Evolutionary conservation across 1,140 invertebrate species (phyloP).

Genomic region (Paraescarpia echinospica): DNA sequence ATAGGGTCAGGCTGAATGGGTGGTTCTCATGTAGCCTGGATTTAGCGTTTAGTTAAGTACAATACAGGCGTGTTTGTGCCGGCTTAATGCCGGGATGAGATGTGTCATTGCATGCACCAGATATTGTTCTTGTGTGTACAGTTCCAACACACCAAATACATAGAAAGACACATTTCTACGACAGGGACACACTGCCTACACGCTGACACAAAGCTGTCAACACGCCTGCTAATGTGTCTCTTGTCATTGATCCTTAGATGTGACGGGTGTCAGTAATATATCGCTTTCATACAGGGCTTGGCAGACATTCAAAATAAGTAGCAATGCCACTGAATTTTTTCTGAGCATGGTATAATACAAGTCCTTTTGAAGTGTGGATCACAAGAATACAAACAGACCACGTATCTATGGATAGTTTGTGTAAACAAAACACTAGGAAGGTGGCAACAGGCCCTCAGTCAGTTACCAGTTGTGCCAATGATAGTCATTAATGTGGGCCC

Average conservation of each 20-base stretch:
- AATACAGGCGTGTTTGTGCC: not conserved
- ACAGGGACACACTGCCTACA: not conserved
- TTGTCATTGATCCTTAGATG: not conserved
- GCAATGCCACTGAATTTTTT: not conserved
- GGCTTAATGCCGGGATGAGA: not conserved
- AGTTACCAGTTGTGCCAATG: no score
- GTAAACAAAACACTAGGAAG: no score
- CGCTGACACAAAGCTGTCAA: not conserved
- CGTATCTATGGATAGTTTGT: not conserved
- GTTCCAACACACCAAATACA: not conserved
- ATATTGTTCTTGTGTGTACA: not conserved
- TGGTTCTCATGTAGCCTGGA: not conserved
- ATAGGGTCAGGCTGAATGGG: not conserved
- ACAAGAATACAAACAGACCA: not conserved
- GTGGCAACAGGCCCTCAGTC: no score
- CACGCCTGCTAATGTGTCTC: not conserved
- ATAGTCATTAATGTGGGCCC: no score
- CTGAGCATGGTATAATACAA: no score
- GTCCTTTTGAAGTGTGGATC: not conserved
- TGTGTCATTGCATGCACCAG: not conserved
- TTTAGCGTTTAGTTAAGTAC: not conserved
- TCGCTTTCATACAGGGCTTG: not conserved
- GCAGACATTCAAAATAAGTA: not conserved
- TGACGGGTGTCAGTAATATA: not conserved
- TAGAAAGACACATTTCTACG: not conserved